phyloP scores from a whole-genome alignment of 2,113 vertebrate species.

The Panurus biarmicus region DNA sequence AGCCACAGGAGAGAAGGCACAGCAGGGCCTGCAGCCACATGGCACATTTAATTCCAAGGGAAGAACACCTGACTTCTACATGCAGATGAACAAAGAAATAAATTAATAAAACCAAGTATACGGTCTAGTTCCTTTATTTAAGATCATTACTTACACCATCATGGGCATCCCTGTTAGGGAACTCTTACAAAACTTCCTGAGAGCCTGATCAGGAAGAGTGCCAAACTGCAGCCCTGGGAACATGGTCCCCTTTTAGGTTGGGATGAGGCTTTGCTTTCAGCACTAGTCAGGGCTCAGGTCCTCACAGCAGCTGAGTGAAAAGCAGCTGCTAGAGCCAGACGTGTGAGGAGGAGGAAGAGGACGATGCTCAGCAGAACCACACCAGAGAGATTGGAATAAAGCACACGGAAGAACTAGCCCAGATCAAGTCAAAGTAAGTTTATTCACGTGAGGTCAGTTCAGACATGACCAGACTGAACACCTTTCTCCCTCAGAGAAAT shows the following conservation, averaged over 20 bases:
- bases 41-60: background rate
- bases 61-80: background rate
- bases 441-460: conserved; percentile 15
- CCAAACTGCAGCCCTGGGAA: background rate
- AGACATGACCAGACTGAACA: background rate
- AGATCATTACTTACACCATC: background rate
- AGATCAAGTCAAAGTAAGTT: background rate
- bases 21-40: background rate
- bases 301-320: background rate
- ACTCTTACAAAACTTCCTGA: background rate
- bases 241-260: accelerated
- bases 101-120: background rate
- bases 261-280: background rate
- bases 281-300: background rate
- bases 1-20: background rate
- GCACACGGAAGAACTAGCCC: background rate
- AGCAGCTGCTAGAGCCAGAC: background rate
- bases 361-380: accelerated
- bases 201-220: background rate
- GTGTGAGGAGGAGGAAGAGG: background rate
- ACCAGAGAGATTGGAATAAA: accelerated
- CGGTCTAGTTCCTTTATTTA: background rate
- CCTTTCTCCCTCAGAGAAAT: background rate
- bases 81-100: background rate
- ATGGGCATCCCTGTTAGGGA: background rate